phyloP scores from a whole-genome alignment of 2,113 vertebrate species.

The Seriola dumerili region DNA sequence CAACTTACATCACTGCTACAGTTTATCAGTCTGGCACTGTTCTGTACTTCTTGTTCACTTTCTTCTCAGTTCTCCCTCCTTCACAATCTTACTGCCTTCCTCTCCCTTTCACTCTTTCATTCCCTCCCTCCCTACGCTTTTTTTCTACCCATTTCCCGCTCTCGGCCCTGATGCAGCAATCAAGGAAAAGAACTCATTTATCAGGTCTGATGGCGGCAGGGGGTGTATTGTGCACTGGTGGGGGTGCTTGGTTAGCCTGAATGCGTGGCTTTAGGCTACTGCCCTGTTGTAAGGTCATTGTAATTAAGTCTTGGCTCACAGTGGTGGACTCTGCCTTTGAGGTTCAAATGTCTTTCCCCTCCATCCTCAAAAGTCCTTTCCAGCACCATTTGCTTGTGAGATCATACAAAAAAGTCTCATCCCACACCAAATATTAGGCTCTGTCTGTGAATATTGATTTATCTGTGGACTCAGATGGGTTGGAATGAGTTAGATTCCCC shows the following conservation, averaged over 20 bases:
- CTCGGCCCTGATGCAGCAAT: constrained; percentile 71
- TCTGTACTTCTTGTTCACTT: constrained; percentile 28
- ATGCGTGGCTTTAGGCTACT: constrained; percentile 72
- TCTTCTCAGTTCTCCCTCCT: background rate
- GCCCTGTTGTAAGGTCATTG: constrained; percentile 81
- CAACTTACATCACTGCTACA: background rate
- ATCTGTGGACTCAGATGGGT: constrained; percentile 72
- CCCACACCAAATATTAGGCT: constrained; percentile 77
- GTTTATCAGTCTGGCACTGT: background rate
- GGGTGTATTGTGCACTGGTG: constrained; percentile 62
- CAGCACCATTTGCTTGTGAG: constrained; percentile 69
- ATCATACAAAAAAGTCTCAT: constrained; percentile 73
- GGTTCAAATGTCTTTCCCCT: constrained; percentile 79
- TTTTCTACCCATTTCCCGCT: constrained; percentile 34
- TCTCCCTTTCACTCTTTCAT: background rate
- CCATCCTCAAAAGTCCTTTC: constrained; percentile 72
- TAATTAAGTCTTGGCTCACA: constrained; percentile 81
- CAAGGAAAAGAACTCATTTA: constrained; percentile 73
- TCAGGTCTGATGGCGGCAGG: constrained; percentile 70
- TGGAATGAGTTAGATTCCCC: constrained; percentile 77
- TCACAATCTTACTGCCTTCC: background rate
- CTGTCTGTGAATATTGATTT: constrained; percentile 80
- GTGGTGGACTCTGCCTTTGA: constrained; percentile 77
- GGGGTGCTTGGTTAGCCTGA: constrained; percentile 58
- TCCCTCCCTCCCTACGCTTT: background rate